These are phyloP conservation scores for Argynnis bischoffii DNA, from an alignment of 2,888 invertebrate species.

Conservation along the genomic window DNA sequence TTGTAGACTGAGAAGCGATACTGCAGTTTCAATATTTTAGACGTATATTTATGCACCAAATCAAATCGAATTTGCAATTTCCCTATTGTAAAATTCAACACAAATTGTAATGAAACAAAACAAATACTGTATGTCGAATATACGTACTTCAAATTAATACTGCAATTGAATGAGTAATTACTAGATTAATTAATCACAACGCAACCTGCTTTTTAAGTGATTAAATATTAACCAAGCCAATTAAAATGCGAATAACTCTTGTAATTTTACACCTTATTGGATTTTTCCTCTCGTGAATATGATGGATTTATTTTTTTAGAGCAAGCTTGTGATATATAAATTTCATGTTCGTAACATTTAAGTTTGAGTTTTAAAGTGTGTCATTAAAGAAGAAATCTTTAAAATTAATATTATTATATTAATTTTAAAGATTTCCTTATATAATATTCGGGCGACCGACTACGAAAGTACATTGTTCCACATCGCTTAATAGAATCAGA, in stretches of 20 bases:
- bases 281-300: too few relatives aligned
- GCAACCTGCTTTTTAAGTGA: constrained; percentile 1
- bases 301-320: too few relatives aligned
- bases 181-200: constrained; percentile 10
- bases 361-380: neutral
- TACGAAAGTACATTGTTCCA: constrained; percentile 25
- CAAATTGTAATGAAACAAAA: constrained; percentile 1
- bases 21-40: too few relatives aligned
- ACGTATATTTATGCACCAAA: too few relatives aligned
- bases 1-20: too few relatives aligned
- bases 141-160: constrained; percentile 11
- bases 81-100: neutral
- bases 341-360: neutral
- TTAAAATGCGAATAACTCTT: neutral
- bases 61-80: neutral
- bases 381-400: neutral
- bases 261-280: too few relatives aligned
- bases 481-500: constrained; percentile 11
- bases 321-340: too few relatives aligned
- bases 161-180: constrained; percentile 12
- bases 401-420: constrained; percentile 8
- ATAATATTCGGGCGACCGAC: constrained; percentile 32
- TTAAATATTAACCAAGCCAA: constrained; percentile 17
- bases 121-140: neutral
- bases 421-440: too few relatives aligned